These are phyloP conservation scores for Drosophila neonasuta DNA, from an alignment of 2,888 invertebrate genomes.

Conservation along the genomic window DNA sequence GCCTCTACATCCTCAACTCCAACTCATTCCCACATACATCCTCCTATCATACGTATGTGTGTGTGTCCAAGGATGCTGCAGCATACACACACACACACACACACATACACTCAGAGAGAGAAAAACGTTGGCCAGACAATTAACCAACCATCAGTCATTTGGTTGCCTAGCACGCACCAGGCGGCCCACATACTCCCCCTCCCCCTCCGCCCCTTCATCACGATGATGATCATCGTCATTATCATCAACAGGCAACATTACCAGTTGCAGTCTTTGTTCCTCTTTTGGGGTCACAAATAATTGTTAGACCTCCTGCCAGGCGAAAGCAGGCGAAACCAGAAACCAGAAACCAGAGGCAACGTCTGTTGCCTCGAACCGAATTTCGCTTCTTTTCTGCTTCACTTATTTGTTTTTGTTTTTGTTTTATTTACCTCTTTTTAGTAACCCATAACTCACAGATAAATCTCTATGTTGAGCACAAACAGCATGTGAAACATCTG, in stretches of 20 bases:
- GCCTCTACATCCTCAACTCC: constrained; percentile 50
- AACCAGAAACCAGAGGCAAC: constrained; percentile 6
- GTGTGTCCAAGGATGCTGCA: constrained; percentile 32
- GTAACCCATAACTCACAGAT: constrained; percentile 2
- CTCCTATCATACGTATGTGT: background rate
- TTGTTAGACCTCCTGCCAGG: constrained; percentile 55
- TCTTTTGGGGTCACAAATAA: constrained; percentile 61
- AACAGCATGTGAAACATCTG: background rate
- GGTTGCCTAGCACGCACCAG: constrained; percentile 64
- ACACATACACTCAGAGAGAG: background rate
- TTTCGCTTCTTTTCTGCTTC: no score
- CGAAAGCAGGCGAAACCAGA: constrained; percentile 3
- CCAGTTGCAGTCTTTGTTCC: constrained; percentile 50
- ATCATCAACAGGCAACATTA: background rate
- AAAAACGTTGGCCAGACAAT: constrained; percentile 70
- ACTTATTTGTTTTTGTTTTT: no score
- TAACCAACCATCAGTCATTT: constrained; percentile 77
- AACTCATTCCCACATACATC: constrained; percentile 32
- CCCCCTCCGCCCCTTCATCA: no score
- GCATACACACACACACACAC: constrained; percentile 4
- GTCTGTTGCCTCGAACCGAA: background rate
- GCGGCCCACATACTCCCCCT: constrained; percentile 41
- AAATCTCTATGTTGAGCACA: constrained; percentile 1
- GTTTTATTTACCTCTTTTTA: constrained; percentile 6
- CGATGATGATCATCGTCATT: no score